Percentiles rank a stretch among this genome's conserved stretches.
These are phyloP conservation scores for Heterodera filipjevi DNA, from an alignment of 2,888 invertebrate genomes.

Conservation along the genomic window DNA sequence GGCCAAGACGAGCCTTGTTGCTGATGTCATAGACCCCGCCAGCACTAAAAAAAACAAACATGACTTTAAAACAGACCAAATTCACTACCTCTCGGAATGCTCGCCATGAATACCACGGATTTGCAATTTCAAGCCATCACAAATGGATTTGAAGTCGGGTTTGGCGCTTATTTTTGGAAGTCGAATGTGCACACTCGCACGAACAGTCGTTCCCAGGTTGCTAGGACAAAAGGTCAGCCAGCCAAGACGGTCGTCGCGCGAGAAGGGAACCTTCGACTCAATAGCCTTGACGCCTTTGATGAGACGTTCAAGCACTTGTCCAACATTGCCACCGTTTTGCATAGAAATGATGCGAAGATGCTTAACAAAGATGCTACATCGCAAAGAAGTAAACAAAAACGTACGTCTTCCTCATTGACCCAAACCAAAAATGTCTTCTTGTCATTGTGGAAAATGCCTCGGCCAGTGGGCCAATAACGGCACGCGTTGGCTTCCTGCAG, in stretches of 20 bases:
- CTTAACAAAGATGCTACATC: constrained; percentile 68
- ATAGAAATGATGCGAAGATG: constrained; percentile 82
- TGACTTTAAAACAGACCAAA: neutral
- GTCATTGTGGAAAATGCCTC: constrained; percentile 84
- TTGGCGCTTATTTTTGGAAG: constrained; percentile 75
- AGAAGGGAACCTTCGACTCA: constrained; percentile 83
- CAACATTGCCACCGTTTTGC: constrained; percentile 77
- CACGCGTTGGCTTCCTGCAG: constrained; percentile 65
- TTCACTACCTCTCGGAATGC: constrained; percentile 80
- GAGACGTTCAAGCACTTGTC: constrained; percentile 68
- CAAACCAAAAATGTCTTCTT: constrained; percentile 82
- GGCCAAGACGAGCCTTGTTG: constrained; percentile 80
- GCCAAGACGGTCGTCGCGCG: constrained; percentile 79
- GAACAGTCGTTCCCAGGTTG: constrained; percentile 81
- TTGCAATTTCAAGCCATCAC: constrained; percentile 78
- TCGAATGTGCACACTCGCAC: constrained; percentile 91
- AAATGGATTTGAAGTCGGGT: constrained; percentile 72
- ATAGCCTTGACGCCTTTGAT: constrained; percentile 83
- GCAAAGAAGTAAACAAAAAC: neutral
- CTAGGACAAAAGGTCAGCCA: constrained; percentile 72
- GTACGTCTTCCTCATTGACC: constrained; percentile 77
- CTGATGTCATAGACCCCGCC: constrained; percentile 84
- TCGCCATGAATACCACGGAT: constrained; percentile 83
- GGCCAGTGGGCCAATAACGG: constrained; percentile 84
- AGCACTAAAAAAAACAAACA: constrained; percentile 70